Conservation (phyloP, 2,113 vertebrate genomes). For the Chrysemys picta region DNA sequence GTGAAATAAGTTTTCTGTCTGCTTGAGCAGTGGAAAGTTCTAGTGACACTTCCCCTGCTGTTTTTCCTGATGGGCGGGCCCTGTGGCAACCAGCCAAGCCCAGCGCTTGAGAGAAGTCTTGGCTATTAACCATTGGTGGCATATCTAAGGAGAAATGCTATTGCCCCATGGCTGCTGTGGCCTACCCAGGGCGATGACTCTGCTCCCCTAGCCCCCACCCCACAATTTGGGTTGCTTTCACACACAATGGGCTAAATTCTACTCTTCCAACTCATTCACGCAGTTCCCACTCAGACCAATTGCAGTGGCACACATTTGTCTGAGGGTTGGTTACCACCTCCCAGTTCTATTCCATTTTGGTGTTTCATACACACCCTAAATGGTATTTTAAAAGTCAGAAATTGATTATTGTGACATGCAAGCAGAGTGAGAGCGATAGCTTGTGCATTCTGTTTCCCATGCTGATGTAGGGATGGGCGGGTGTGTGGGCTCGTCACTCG, state of each 20-base stretch:
- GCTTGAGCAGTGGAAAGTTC: not conserved
- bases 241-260: not conserved
- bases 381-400: no score
- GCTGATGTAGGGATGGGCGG: not conserved
- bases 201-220: not conserved
- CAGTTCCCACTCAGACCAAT: not conserved
- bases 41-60: not conserved
- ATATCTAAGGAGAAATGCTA: not conserved
- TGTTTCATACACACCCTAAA: no score
- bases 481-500: fast-evolving
- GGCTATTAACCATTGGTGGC: not conserved
- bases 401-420: fast-evolving
- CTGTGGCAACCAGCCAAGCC: not conserved
- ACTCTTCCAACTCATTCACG: not conserved
- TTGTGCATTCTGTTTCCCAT: not conserved
- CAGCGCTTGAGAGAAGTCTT: not conserved
- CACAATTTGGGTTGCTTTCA: fast-evolving
- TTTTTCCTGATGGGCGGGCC: not conserved
- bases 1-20: not conserved
- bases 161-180: not conserved
- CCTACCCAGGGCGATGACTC: not conserved
- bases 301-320: not conserved
- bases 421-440: not conserved
- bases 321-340: not conserved
- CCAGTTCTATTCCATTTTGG: not conserved